Percentiles rank a stretch among this genome's conserved stretches.
phyloP scores from a whole-genome alignment of 2,888 invertebrate species.

The Orchesellides sinensis region DNA sequence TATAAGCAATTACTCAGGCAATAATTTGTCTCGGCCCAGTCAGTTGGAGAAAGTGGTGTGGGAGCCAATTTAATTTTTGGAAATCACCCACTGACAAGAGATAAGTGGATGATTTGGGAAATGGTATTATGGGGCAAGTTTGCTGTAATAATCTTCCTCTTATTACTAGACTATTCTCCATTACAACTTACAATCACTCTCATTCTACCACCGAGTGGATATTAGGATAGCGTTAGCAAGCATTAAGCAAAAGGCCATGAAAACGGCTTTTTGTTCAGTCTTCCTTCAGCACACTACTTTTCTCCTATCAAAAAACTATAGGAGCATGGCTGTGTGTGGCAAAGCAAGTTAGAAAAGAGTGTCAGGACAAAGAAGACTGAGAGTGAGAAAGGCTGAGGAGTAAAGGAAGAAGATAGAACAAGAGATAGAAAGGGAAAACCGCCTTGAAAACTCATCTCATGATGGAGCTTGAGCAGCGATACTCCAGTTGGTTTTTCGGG shows the following conservation, averaged over 20 bases:
- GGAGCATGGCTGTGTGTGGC: slow-evolving; percentile 17
- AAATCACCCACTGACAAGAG: slow-evolving; percentile 67
- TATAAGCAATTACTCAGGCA: slow-evolving; percentile 59
- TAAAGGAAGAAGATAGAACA: slow-evolving; percentile 48
- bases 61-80: slow-evolving; percentile 67
- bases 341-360: slow-evolving; percentile 13
- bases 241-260: slow-evolving; percentile 54
- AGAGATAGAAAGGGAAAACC: slow-evolving; percentile 62
- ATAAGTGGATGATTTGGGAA: slow-evolving; percentile 67
- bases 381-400: slow-evolving; percentile 41
- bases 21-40: slow-evolving; percentile 62
- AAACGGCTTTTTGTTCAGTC: slow-evolving; percentile 48
- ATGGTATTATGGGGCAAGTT: slow-evolving; percentile 63
- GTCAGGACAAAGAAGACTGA: slow-evolving; percentile 34
- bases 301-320: slow-evolving; percentile 10
- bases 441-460: slow-evolving; percentile 63
- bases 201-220: slow-evolving; percentile 47
- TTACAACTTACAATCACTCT: slow-evolving; percentile 59
- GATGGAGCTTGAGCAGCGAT: slow-evolving; percentile 55
- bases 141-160: slow-evolving; percentile 65
- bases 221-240: slow-evolving; percentile 41
- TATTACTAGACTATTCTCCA: slow-evolving; percentile 64
- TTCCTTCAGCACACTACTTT: slow-evolving; percentile 39
- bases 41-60: slow-evolving; percentile 61
- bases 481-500: slow-evolving; percentile 48